phyloP scores from a whole-genome alignment of 2,113 vertebrate genomes.

The Chelonoidis abingdonii region DNA sequence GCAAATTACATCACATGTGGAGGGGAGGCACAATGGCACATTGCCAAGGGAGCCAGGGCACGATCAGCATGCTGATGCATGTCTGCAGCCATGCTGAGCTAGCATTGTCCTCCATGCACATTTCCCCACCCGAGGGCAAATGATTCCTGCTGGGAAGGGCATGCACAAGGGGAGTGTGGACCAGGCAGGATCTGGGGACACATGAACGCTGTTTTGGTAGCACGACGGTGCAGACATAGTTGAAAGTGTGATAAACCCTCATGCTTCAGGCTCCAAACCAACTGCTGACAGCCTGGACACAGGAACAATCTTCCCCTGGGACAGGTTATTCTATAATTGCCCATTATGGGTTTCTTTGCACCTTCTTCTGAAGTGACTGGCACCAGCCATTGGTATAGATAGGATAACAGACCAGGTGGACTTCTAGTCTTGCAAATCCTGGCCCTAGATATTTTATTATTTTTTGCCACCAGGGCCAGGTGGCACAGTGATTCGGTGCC shows the following conservation, averaged over 20 bases:
- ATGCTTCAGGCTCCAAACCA: background rate
- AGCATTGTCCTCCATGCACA: background rate
- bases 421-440: background rate
- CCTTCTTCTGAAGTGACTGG: background rate
- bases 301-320: background rate
- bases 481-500: background rate
- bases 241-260: background rate
- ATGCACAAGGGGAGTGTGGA: background rate
- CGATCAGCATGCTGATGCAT: background rate
- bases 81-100: background rate
- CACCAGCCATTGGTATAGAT: accelerated
- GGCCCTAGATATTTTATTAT: background rate
- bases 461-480: background rate
- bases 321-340: background rate
- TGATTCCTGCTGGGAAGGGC: background rate
- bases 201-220: background rate
- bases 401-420: background rate
- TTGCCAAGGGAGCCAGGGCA: background rate
- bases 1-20: background rate
- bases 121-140: background rate
- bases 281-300: background rate
- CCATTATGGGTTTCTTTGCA: no score
- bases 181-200: background rate
- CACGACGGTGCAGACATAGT: accelerated
- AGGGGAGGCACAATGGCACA: background rate